Percentiles rank a stretch among this genome's conserved stretches.
phyloP scores from a whole-genome alignment of 2,113 vertebrate species.

The Lanius ludovicianus region DNA sequence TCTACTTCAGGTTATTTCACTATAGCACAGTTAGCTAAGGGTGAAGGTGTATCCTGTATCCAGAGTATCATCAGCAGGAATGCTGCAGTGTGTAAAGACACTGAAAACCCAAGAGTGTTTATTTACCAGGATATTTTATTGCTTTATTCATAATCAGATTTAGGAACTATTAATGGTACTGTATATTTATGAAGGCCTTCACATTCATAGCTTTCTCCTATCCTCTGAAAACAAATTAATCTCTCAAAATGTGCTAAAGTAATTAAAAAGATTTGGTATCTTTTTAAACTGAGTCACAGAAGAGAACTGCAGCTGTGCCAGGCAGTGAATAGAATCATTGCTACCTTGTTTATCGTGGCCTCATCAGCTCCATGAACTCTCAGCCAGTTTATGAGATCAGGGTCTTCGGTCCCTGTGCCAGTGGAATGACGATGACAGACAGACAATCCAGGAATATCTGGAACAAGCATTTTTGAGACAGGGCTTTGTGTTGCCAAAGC shows the following conservation, averaged over 20 bases:
- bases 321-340: background rate
- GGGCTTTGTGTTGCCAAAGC: constrained; percentile 14
- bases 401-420: constrained; percentile 66
- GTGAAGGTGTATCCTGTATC: background rate
- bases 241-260: background rate
- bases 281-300: background rate
- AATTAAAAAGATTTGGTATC: background rate
- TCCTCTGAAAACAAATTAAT: background rate
- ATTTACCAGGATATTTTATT: background rate
- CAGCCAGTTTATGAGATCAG: constrained; percentile 87
- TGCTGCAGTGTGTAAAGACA: background rate
- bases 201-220: background rate
- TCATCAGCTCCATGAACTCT: constrained; percentile 84
- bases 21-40: background rate
- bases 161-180: background rate
- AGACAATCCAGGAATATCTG: constrained; percentile 77
- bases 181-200: background rate
- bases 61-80: background rate
- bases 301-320: background rate
- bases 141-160: background rate
- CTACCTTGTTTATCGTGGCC: constrained; percentile 88
- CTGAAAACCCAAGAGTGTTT: background rate
- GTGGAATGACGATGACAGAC: constrained; percentile 48
- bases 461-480: background rate
- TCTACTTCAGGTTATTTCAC: background rate